Base-by-base conservation (phyloP, 2,888 invertebrate genomes). In the Hypomecis punctinalis region DNA sequence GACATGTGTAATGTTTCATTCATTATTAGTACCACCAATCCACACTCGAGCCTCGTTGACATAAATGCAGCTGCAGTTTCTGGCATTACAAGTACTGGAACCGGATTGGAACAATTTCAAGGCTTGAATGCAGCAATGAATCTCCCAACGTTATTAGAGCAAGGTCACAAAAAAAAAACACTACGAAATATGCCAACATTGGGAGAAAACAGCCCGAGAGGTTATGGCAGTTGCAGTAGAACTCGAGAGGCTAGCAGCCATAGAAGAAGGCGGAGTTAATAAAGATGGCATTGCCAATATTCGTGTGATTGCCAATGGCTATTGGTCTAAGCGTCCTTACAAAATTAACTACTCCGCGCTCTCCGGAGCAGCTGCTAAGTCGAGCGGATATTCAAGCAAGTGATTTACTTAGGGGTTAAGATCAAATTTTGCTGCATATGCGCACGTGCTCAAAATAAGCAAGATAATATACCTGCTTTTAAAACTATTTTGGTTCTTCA, bases 391-490 rank as follows among this genome's bases (percentile, higher is more conserved):
- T 67, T 65, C 6, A 66, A 68, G 0, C 43, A 75, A 59, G 57
- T 72, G 7, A 49, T 75, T 0, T 64, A 54, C 37, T 35, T 72
- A 6, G 69, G 65, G 0, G 54, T 72, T 3, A 68, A 63, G 55
- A 75, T 73, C 45, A 75, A 70, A 61, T 69, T 67, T 49, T 72
- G 71, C 37, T 66, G 49, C 37, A 70, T 66, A 9, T 75, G 75
- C 55, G 70, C 67, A 0, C 42, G 47, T 42, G 71, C 71, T 39
- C 48, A 51, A 40, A 56, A 37, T 9, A 47, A 47, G 36, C 9
- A 6, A 11, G 42, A n/a, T 10, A 37, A 3, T 70, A 75, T 33
- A 42, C 7, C 3, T 72, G 70, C 37, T 62, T 46, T 35, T 67
- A 59, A 66, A 72, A 70, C 46, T 65, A 67, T 55, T 33, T 10